These are phyloP conservation scores for Melanophora roralis DNA, from an alignment of 2,888 invertebrate genomes.

Conservation along the genomic window DNA sequence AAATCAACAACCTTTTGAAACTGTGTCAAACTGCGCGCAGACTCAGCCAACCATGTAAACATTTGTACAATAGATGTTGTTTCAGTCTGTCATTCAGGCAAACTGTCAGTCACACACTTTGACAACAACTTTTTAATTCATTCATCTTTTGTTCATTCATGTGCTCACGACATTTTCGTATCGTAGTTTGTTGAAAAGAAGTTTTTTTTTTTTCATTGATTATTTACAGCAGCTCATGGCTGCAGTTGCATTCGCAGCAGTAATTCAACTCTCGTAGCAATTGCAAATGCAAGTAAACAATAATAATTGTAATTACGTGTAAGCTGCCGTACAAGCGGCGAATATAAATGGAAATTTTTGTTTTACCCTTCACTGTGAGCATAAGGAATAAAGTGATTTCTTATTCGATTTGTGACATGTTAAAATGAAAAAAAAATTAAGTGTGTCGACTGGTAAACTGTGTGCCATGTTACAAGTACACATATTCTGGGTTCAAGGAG, in stretches of 20 bases:
- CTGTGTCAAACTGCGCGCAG: conserved; percentile 58
- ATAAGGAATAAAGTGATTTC: no score
- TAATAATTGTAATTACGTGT: background rate
- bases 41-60: conserved; percentile 56
- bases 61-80: conserved; percentile 19
- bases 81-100: conserved; percentile 1
- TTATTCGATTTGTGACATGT: no score
- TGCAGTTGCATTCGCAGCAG: background rate
- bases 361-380: background rate
- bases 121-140: background rate
- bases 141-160: background rate
- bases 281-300: conserved; percentile 32
- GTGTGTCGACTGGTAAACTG: no score
- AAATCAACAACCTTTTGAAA: conserved; percentile 38
- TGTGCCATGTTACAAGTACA: no score
- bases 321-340: background rate
- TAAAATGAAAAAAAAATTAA: no score
- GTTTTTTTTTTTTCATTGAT: conserved; percentile 20
- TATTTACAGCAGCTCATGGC: conserved; percentile 7
- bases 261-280: conserved; percentile 1
- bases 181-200: background rate
- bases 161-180: conserved; percentile 15
- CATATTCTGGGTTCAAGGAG: no score
- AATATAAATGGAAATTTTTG: conserved; percentile 4
- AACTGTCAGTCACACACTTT: conserved; percentile 14